A percentile compares a stretch with the other conserved stretches of the same genome.
Evolutionary conservation across 2,797 vertebrate genomes (phyloP).

Genomic region (Tragelaphus eurycerus): DNA sequence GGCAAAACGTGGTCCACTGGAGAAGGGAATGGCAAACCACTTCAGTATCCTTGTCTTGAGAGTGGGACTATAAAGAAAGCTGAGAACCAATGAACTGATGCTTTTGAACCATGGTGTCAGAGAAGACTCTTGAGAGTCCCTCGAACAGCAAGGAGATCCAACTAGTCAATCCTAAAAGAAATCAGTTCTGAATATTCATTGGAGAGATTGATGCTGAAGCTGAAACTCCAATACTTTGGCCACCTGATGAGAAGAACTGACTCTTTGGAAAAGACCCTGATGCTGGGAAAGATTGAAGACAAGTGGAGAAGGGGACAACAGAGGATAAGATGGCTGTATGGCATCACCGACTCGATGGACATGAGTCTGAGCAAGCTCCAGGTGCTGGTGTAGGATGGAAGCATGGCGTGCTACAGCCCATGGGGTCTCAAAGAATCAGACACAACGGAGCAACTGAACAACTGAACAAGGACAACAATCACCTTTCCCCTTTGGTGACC

Average conservation of each 20-base stretch:
- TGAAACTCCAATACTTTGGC: neutral
- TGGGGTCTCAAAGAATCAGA: neutral
- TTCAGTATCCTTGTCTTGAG: neutral
- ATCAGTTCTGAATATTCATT: neutral
- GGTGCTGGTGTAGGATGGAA: neutral
- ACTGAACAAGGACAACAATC: neutral
- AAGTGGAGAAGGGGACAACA: neutral
- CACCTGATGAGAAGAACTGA: neutral
- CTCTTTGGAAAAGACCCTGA: neutral
- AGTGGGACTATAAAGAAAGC: neutral
- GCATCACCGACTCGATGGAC: neutral
- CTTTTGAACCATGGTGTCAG: neutral
- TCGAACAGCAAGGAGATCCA: neutral
- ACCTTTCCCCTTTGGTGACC: neutral
- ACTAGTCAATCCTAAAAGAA: neutral
- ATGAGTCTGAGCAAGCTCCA: neutral
- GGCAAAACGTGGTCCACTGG: neutral
- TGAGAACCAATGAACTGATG: neutral
- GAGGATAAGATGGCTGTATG: neutral
- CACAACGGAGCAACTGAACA: neutral
- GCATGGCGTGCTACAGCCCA: neutral
- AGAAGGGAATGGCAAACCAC: neutral
- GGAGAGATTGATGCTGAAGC: neutral
- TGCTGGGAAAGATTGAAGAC: neutral
- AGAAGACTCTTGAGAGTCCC: neutral